Evolutionary conservation across 2,888 invertebrate genomes (phyloP), one percentile per base, ranked within the genome.

Genomic region (Trichogramma dendrolimi): DNA sequence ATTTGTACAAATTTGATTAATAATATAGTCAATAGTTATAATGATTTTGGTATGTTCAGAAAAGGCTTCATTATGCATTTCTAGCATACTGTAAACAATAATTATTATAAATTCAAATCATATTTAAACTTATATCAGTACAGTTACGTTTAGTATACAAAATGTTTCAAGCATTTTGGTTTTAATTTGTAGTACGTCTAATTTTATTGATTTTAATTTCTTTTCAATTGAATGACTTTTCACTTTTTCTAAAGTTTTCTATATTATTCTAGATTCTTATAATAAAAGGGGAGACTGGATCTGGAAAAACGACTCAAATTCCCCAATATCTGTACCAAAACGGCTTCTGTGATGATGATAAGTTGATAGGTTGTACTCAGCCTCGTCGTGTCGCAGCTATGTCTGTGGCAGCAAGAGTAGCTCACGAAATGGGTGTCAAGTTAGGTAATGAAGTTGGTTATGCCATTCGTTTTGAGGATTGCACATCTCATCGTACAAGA

Each of bases 271-370:
- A 87, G 83, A 86, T 95, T 67, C 81, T 98, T 39, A 97, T 98
- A 70, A 93, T 98, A 65, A 96, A 96, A 82, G 99, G 99, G 59
- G 97, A 98, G 82, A 99, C 98, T 5, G 99, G 99, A 0, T 96
- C 96, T 8, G 98, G 98, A 4, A 99, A 99, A 85, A 99, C 98
- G 0, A 99, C 99, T 6, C 98, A 99, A 83, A 94, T 99, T 70
- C 98, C 98, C 0, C 98, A 99, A 79, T 98, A 98, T 81, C 83
- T 99, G 7, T 89, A 96, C 77, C 96, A 99, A 76, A 91, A 96
- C 53, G 98, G 94, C 4, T 94, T 90, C 73, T 91, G 92, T 1
- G 81, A 86, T 56, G 88, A 90, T 74, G 89, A 87, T 46, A 94
- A 92, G 81, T 89, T 90, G 80, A 93, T 98, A 72, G 98, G 97